Evolutionary conservation across 2,797 vertebrate species (phyloP).

Genomic region (Chelidonichthys spinosus): DNA sequence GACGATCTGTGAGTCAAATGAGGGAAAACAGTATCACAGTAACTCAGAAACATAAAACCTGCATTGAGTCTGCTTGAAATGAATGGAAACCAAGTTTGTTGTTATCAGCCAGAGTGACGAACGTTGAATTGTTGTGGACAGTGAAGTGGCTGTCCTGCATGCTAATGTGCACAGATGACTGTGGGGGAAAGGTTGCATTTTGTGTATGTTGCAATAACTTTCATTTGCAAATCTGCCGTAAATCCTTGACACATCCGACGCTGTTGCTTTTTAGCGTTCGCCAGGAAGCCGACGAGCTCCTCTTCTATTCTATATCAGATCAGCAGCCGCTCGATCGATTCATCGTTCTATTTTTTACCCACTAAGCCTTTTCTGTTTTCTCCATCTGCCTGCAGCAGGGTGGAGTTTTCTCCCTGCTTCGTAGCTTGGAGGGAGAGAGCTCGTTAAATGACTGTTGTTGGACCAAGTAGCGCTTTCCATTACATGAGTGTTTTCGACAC

Average conservation of each 20-base stretch:
- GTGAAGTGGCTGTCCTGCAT: conserved; percentile 35
- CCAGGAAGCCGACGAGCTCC: not conserved
- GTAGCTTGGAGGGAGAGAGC: conserved; percentile 50
- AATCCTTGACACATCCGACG: not conserved
- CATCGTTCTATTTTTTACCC: conserved; percentile 35
- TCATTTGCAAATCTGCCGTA: not conserved
- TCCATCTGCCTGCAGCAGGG: conserved; percentile 69
- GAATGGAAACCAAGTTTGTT: conserved; percentile 13
- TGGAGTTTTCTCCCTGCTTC: conserved; percentile 60
- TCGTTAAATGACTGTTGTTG: conserved; percentile 68
- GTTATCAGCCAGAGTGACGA: conserved; percentile 37
- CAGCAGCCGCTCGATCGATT: conserved; percentile 14
- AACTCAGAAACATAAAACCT: not conserved
- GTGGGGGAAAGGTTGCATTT: not conserved
- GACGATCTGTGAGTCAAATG: conserved; percentile 23
- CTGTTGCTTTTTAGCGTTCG: not conserved
- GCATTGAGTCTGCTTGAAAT: conserved; percentile 7
- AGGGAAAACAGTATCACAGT: not conserved
- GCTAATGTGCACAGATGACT: conserved; percentile 43
- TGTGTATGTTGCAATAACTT: not conserved
- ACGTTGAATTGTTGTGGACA: conserved; percentile 17
- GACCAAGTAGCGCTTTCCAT: conserved; percentile 74
- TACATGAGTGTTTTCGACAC: conserved; percentile 61
- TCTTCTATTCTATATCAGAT: conserved; percentile 18
- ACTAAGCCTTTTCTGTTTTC: conserved; percentile 55